phyloP scores from a whole-genome alignment of 2,888 invertebrate species.

The Ischnura elegans region DNA sequence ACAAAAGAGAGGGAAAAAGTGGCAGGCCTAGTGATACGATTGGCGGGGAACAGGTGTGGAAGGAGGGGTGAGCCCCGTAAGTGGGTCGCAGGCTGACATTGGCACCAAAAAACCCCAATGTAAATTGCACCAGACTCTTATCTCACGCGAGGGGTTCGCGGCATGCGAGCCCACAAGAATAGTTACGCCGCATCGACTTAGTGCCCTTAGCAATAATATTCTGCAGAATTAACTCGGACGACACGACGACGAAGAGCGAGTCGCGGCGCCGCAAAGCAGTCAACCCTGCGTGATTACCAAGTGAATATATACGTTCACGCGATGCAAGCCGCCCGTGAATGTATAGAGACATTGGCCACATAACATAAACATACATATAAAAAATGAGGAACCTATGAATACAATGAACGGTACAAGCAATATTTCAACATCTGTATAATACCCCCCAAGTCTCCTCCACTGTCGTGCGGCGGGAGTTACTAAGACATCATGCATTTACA shows the following conservation, averaged over 20 bases:
- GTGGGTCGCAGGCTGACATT: conserved; percentile 52
- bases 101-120: conserved; percentile 23
- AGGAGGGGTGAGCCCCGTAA: conserved; percentile 29
- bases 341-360: too few relatives aligned
- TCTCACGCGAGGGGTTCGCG: conserved; percentile 22
- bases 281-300: not conserved
- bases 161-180: not conserved
- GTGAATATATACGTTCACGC: not conserved
- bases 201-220: not conserved
- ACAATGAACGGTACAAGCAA: too few relatives aligned
- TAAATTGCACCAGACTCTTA: conserved; percentile 30
- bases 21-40: not conserved
- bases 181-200: not conserved
- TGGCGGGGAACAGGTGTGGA: not conserved
- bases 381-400: too few relatives aligned
- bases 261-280: not conserved
- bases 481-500: too few relatives aligned
- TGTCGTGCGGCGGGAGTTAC: too few relatives aligned
- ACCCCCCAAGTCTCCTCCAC: too few relatives aligned
- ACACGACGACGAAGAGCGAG: not conserved
- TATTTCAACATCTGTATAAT: too few relatives aligned
- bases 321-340: too few relatives aligned
- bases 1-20: not conserved
- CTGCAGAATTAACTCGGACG: not conserved
- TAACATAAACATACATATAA: too few relatives aligned